A percentile compares a stretch with the other conserved stretches of the same genome.
Conservation (phyloP, 2,113 vertebrate genomes). For the Oncorhynchus tshawytscha region DNA sequence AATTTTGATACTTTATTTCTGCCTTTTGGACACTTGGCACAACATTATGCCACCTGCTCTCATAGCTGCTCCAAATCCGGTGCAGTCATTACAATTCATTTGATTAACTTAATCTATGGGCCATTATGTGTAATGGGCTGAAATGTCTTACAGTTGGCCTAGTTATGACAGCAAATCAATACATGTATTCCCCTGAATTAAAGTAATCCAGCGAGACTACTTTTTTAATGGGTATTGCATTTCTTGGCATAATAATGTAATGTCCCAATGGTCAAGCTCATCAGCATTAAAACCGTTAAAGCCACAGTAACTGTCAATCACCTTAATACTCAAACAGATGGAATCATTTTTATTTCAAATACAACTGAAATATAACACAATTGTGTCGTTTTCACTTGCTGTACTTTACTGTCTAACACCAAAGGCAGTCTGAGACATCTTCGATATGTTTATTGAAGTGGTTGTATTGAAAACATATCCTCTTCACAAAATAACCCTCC, state of each 20-base stretch:
- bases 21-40: no score
- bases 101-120: conserved; percentile 42
- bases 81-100: conserved; percentile 48
- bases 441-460: neutral
- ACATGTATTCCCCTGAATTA: conserved; percentile 28
- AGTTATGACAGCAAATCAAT: conserved; percentile 61
- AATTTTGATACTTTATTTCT: no score
- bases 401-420: neutral
- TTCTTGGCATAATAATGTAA: neutral
- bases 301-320: neutral
- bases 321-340: neutral
- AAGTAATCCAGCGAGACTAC: conserved; percentile 6
- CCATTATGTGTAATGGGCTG: conserved; percentile 48
- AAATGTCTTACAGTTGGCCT: conserved; percentile 22
- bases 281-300: neutral
- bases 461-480: neutral
- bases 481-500: no score
- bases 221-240: conserved; percentile 9
- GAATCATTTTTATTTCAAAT: neutral
- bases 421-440: neutral
- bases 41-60: neutral
- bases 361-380: no score
- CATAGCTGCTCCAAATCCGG: neutral
- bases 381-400: neutral
- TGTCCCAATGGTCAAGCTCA: neutral